These are phyloP conservation scores for Papilio dardanus DNA, from an alignment of 1,140 invertebrate genomes.

Conservation along the genomic window DNA sequence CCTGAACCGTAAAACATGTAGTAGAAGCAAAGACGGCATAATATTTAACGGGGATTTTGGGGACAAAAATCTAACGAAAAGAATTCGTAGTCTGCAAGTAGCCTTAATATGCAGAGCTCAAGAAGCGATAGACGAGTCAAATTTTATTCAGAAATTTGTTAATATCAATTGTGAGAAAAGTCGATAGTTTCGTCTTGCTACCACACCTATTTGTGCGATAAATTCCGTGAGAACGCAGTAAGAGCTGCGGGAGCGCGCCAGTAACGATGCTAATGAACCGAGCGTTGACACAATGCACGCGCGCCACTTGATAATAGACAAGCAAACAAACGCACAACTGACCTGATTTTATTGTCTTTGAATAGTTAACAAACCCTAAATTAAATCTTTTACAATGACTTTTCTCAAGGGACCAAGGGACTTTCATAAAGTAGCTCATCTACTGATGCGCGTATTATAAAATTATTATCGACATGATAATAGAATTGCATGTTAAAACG, in stretches of 20 bases:
- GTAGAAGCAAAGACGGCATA: neutral
- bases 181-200: neutral
- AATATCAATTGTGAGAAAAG: neutral
- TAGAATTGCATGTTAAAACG: neutral
- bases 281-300: constrained; percentile 43
- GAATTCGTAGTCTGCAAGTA: neutral
- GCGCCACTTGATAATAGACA: constrained; percentile 36
- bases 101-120: neutral
- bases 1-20: neutral
- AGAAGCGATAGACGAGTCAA: constrained; percentile 13
- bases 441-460: no score
- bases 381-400: neutral
- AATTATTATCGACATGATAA: neutral
- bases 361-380: constrained; percentile 1
- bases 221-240: neutral
- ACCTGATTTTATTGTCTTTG: constrained; percentile 22
- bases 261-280: constrained; percentile 48
- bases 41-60: neutral
- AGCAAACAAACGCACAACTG: constrained; percentile 38
- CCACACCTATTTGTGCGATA: constrained; percentile 19
- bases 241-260: neutral
- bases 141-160: neutral
- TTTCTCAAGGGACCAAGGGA: neutral
- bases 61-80: neutral
- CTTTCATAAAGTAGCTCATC: neutral